Percentiles rank a stretch among this genome's conserved stretches.
phyloP scores from a whole-genome alignment of 2,797 vertebrate genomes.

The Gobio occitaniae region DNA sequence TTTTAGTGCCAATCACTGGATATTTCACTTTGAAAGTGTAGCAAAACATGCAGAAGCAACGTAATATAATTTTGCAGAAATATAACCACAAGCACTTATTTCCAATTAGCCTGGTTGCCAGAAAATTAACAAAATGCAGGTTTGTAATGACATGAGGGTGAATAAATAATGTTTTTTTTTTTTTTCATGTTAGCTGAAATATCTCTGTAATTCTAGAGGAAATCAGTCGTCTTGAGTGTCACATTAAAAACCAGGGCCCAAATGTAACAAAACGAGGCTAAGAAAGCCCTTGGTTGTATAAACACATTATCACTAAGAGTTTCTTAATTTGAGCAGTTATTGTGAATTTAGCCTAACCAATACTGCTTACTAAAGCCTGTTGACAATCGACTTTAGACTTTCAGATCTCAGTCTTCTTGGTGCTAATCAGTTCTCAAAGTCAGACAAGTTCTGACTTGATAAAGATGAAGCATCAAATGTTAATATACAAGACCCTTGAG shows the following conservation, averaged over 20 bases:
- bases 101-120: background rate
- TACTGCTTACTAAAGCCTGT: background rate
- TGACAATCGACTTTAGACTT: background rate
- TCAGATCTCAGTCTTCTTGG: background rate
- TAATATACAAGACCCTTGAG: background rate
- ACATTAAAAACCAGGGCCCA: background rate
- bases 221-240: background rate
- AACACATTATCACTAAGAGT: background rate
- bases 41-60: background rate
- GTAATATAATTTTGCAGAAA: background rate
- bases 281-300: background rate
- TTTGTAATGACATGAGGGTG: background rate
- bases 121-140: background rate
- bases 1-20: background rate
- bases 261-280: background rate
- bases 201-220: background rate
- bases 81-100: background rate
- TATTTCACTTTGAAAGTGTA: background rate
- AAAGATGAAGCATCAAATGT: background rate
- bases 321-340: background rate
- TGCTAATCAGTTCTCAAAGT: background rate
- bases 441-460: slow-evolving; percentile 4
- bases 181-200: background rate
- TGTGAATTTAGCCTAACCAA: background rate
- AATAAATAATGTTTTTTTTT: background rate